phyloP scores from a whole-genome alignment of 2,797 vertebrate genomes.

The Sebastolobus altivelis region DNA sequence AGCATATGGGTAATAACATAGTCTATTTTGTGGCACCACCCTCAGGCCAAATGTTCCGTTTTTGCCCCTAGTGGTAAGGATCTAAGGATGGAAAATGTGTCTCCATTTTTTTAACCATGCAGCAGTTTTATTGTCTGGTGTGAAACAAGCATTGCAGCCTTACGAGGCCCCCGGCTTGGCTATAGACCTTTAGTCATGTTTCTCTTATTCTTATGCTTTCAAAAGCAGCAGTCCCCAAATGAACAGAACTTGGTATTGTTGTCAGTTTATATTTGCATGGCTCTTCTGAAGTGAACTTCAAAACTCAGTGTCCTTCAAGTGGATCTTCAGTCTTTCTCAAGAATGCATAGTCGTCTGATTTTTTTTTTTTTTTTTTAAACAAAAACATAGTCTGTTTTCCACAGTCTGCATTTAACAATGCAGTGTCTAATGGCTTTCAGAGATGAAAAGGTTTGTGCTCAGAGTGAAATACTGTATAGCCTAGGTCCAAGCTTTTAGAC shows the following conservation, averaged over 20 bases:
- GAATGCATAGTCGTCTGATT: not conserved
- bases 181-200: not conserved
- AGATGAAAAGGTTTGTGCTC: slow-evolving; percentile 15
- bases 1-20: not conserved
- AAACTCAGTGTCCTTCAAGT: slow-evolving; percentile 20
- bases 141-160: not conserved
- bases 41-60: slow-evolving; percentile 9
- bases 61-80: not conserved
- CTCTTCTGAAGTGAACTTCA: slow-evolving; percentile 12
- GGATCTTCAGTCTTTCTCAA: not conserved
- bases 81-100: slow-evolving; percentile 3
- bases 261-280: not conserved
- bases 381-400: not conserved
- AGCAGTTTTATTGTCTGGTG: slow-evolving; percentile 17
- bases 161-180: not conserved
- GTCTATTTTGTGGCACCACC: slow-evolving; percentile 27
- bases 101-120: slow-evolving; percentile 1
- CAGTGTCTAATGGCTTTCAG: not conserved
- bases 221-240: slow-evolving; percentile 6
- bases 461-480: not conserved
- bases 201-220: not conserved
- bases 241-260: not conserved
- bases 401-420: not conserved
- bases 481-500: not conserved
- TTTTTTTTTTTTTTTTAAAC: not conserved